These are phyloP conservation scores for Lepidurus apus DNA, from an alignment of 1,140 invertebrate species.

Conservation along the genomic window DNA sequence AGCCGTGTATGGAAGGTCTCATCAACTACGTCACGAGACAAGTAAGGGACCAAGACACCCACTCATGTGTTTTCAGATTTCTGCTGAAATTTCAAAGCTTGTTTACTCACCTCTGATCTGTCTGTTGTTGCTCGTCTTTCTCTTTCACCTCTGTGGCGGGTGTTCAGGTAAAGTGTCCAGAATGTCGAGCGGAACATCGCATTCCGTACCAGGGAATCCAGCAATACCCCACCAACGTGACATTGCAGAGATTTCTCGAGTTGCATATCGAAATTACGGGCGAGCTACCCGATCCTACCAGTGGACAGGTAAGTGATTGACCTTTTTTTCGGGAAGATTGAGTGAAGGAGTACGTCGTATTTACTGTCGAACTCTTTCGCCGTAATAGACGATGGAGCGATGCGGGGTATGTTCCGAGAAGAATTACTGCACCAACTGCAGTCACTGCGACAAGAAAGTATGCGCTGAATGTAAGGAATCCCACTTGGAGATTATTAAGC, in stretches of 20 bases:
- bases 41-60: constrained; percentile 48
- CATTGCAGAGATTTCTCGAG: constrained; percentile 88
- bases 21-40: constrained; percentile 90
- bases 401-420: constrained; percentile 85
- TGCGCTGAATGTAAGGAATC: constrained; percentile 83
- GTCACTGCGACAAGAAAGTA: constrained; percentile 79
- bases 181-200: constrained; percentile 94
- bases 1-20: constrained; percentile 93
- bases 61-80: not conserved
- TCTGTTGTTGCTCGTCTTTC: too few relatives aligned
- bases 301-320: constrained; percentile 48
- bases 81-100: not conserved
- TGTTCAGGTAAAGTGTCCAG: constrained; percentile 90
- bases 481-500: constrained; percentile 89
- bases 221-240: constrained; percentile 93
- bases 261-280: constrained; percentile 90
- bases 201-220: constrained; percentile 94
- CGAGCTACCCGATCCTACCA: constrained; percentile 79
- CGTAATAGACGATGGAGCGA: constrained; percentile 45
- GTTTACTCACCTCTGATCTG: not conserved
- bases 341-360: constrained; percentile 39
- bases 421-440: constrained; percentile 85
- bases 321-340: constrained; percentile 40
- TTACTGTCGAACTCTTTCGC: constrained; percentile 20
- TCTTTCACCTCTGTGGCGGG: too few relatives aligned